Evolutionary conservation across 2,888 invertebrate species (phyloP), one percentile per base, ranked within the genome.

Genomic region (Pyrrhia umbra): DNA sequence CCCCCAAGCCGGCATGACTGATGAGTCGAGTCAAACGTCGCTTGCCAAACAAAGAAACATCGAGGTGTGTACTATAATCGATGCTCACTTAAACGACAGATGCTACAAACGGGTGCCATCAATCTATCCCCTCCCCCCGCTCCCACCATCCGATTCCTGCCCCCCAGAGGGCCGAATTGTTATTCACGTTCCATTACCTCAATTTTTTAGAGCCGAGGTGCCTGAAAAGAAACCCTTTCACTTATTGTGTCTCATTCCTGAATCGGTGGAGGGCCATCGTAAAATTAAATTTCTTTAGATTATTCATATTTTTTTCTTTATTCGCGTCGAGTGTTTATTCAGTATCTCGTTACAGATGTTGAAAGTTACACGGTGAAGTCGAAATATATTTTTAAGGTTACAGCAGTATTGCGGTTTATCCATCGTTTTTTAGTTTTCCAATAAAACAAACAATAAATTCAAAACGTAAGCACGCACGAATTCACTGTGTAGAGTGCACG

Each of bases 171-270:
- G 87, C 87, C 88, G 90, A 94, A 94, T 94, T 94, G 94, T 93
- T 94, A 94, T 94, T 94, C 94, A 92, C 93, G 91, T 93, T 91
- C 93, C 94, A 94, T 93, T 94, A 93, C 94, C 91, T 93, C 93
- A 94, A 90, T 94, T 94, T 94, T 94, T 94, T 94, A 92, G 91
- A 90, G 85, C 85, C 87, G 87, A 91, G 90, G 88, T 92, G 90
- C 85, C 90, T 92, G 89, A 90, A 92, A 92, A 90, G 91, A 85
- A 92, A 93, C 93, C 93, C 93, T 93, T 94, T 91, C 87, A 89
- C 90, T 93, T 92, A 92, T 93, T 93, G 92, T 92, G 89, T 90
- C 90, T 91, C 90, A 88, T 89, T 88, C 84, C 85, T 90, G 91
- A 92, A 92, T 88, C 86, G 88, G 87, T 86, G 77, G 83, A 89